Conservation (phyloP, 2,113 vertebrate genomes). For the Erythrolamprus reginae region DNA sequence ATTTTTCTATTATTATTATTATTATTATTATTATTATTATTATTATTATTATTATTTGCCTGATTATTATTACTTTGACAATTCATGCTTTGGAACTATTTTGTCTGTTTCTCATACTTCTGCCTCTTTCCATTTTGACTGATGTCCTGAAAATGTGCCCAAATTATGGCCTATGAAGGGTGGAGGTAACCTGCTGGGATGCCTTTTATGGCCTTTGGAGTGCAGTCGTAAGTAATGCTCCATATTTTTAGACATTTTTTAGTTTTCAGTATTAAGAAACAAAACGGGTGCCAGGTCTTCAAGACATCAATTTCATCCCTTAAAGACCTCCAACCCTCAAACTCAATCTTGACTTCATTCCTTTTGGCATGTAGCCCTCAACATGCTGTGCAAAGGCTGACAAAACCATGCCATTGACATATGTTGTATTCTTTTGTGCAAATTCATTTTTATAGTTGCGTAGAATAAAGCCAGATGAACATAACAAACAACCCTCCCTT, state of each 20-base stretch:
- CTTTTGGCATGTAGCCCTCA: background rate
- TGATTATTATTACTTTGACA: background rate
- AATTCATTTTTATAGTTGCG: background rate
- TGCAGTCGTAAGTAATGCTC: background rate
- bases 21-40: too few species aligned
- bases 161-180: background rate
- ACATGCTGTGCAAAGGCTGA: background rate
- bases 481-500: too few species aligned
- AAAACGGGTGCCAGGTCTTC: background rate
- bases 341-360: background rate
- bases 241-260: background rate
- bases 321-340: background rate
- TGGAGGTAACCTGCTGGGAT: background rate
- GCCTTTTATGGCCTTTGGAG: background rate
- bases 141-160: background rate
- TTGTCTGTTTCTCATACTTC: too few species aligned
- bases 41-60: too few species aligned
- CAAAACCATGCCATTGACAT: background rate
- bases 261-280: background rate
- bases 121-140: background rate
- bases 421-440: background rate
- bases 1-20: background rate
- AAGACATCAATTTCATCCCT: background rate
- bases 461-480: background rate
- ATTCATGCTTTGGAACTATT: background rate